Evolutionary conservation across 1,140 invertebrate species (phyloP).

Genomic region (Leptinotarsa texana): DNA sequence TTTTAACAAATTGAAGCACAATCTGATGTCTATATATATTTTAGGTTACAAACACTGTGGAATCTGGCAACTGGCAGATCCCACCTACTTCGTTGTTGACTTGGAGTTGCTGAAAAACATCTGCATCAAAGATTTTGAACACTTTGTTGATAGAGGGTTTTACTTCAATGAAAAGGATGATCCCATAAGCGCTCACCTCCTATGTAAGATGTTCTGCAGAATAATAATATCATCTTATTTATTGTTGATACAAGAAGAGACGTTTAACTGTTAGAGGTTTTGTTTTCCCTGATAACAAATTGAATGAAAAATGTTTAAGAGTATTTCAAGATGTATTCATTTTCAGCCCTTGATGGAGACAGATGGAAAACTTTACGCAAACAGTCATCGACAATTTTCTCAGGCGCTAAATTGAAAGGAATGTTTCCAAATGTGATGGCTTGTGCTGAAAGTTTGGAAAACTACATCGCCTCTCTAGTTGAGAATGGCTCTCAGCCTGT

Average conservation of each 20-base stretch:
- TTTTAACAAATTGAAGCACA: too few species aligned
- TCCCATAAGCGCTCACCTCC: constrained; percentile 56
- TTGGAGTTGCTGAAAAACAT: constrained; percentile 57
- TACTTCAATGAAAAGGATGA: constrained; percentile 55
- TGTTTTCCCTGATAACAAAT: too few species aligned
- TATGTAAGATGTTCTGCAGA: not conserved
- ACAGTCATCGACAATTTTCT: constrained; percentile 6
- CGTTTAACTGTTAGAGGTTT: too few species aligned
- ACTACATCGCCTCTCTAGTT: not conserved
- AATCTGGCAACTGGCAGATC: constrained; percentile 10
- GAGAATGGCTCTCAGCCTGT: not conserved
- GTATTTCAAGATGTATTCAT: too few species aligned
- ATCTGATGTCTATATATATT: not conserved
- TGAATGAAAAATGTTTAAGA: too few species aligned
- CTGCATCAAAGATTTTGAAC: constrained; percentile 57
- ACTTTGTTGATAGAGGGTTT: constrained; percentile 57
- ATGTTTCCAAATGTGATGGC: not conserved
- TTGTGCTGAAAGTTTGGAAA: constrained; percentile 1
- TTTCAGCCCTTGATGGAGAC: constrained; percentile 8
- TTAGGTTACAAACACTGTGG: constrained; percentile 11
- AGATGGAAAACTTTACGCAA: constrained; percentile 7
- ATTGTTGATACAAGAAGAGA: too few species aligned
- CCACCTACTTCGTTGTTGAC: constrained; percentile 50
- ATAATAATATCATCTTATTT: too few species aligned
- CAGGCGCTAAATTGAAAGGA: not conserved